Evolutionary conservation across 1,140 invertebrate genomes (phyloP).

Genomic region (Ooceraea biroi): DNA sequence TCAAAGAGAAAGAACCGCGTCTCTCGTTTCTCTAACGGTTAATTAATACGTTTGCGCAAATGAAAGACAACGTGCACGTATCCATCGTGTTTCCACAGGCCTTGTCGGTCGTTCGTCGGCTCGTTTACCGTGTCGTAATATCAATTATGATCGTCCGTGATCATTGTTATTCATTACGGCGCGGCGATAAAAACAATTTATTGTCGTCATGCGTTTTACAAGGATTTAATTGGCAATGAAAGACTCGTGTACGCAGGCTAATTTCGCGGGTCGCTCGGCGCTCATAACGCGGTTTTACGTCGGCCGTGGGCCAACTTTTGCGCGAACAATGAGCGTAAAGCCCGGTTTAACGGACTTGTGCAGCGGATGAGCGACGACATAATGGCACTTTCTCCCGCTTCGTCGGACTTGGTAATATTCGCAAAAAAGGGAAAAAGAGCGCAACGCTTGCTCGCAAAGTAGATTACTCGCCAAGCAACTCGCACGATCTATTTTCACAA

Average conservation of each 20-base stretch:
- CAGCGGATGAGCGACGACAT: not conserved
- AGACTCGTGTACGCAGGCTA: conserved; percentile 3
- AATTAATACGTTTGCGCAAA: conserved; percentile 21
- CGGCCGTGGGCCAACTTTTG: conserved; percentile 11
- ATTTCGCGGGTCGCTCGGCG: conserved; percentile 22
- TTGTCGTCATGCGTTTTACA: conserved; percentile 41
- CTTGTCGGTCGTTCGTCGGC: conserved; percentile 17
- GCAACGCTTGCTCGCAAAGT: not conserved
- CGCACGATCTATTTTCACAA: not conserved
- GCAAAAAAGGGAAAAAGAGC: not conserved
- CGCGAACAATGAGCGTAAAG: conserved; percentile 23
- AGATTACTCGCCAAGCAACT: not conserved
- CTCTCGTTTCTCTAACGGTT: not conserved
- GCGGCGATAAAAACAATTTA: conserved; percentile 44
- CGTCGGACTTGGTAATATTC: conserved; percentile 6
- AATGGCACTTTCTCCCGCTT: conserved; percentile 21
- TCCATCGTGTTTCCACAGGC: conserved; percentile 15
- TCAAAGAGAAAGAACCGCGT: conserved; percentile 25
- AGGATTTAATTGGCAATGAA: conserved; percentile 48
- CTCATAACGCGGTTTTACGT: conserved; percentile 27
- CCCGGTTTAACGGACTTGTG: conserved; percentile 28
- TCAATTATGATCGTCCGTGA: conserved; percentile 18
- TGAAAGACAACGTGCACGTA: conserved; percentile 7
- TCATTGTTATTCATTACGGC: conserved; percentile 41
- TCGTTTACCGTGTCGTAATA: conserved; percentile 51